Base-by-base conservation (phyloP, 2,797 vertebrate species). In the Oryzias dopingdopingensis region DNA sequence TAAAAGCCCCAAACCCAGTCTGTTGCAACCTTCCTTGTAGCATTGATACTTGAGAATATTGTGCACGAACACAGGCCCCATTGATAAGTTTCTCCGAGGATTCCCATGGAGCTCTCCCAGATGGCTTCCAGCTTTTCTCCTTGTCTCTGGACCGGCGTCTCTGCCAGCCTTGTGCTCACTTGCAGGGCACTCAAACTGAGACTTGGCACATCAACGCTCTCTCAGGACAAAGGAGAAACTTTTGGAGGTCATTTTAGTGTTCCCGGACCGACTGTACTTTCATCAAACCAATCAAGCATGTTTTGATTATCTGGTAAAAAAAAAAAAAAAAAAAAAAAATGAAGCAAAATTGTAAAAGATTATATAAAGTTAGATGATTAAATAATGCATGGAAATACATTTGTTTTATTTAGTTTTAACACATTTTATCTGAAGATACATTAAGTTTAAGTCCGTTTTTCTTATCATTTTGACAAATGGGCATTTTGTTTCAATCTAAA, bases 31-130 rank as follows among this genome's bases (percentile, higher is more conserved):
- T 4, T 45, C 15, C 41, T 26, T 46, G 45, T 62, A 48, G 54
- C 42, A 49, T 62, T 61, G 48, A 20, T 56, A 37, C 65, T 76
- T 55, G 29, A 69, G 79, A 80, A 81, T 74, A 74, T 79, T 60
- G 67, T 70, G 77, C 80, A 82, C 76, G 77, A 59, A 77, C 63
- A 51, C 67, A 52, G 57, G 76, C 72, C 72, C 74, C 65, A 47
- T 77, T 77, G 76, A 79, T 67, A 73, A 80, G 79, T 49, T 67
- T 81, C 76, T 88, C 85, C 74, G 72, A 67, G 74, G 62, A 74
- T 91, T 79, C 77, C 88, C 88, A 88, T 87, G 91, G 90, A 90
- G 90, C 82, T 88, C 90, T 83, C 90, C 91, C 92, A 93, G 90
- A 92, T 93, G 91, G 92, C 87, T 85, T 49, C 67, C 65, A 87